Conservation (phyloP, 2,797 vertebrate genomes). For the Gymnoscopelus braueri region DNA sequence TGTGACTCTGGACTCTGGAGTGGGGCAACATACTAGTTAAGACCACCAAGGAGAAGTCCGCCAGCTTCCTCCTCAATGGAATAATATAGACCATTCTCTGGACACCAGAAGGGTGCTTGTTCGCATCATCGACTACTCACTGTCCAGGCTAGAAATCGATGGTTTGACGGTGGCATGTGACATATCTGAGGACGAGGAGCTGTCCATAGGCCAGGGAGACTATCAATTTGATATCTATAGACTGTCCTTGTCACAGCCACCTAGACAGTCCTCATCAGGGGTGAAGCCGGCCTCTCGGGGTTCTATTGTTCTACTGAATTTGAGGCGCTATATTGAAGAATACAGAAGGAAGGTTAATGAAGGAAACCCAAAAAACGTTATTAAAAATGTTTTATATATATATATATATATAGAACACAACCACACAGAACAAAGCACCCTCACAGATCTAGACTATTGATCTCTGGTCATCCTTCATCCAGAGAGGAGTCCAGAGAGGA, state of each 20-base stretch:
- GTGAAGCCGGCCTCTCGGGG: constrained; percentile 38
- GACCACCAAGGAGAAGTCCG: constrained; percentile 72
- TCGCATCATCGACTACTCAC: constrained; percentile 95
- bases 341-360: constrained; percentile 12
- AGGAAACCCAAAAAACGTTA: background rate
- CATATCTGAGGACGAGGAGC: constrained; percentile 88
- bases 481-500: too few species aligned
- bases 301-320: background rate
- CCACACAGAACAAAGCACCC: too few species aligned
- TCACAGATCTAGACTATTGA: too few species aligned
- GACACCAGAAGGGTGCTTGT: constrained; percentile 87
- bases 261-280: constrained; percentile 2
- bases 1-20: too few species aligned
- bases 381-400: too few species aligned
- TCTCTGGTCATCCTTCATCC: too few species aligned
- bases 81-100: constrained; percentile 46
- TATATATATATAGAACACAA: too few species aligned
- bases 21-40: constrained; percentile 96
- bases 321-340: constrained; percentile 20
- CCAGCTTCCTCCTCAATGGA: constrained; percentile 81
- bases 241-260: background rate
- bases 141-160: constrained; percentile 93
- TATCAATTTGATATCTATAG: too few species aligned
- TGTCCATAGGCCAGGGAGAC: constrained; percentile 89
- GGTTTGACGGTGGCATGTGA: constrained; percentile 93